Conservation (phyloP, 2,888 invertebrate genomes). For the Fragum whitleyi region DNA sequence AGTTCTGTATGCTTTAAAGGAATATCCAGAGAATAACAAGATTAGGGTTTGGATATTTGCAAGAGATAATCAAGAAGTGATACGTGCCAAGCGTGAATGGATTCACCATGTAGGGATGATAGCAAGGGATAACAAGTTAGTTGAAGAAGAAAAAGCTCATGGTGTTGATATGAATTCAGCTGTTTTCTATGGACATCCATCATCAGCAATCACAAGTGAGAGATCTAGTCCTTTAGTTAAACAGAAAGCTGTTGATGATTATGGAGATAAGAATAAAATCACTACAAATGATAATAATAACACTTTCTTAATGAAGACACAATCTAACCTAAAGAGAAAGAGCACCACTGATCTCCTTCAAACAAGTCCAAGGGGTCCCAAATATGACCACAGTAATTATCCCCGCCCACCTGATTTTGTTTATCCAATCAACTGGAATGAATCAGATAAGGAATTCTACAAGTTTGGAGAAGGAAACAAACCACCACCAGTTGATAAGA, state of each 20-base stretch:
- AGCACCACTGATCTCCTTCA: neutral
- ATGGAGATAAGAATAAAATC: neutral
- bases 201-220: constrained; percentile 42
- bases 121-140: constrained; percentile 52
- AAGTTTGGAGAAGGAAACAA: neutral
- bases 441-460: constrained; percentile 21
- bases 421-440: constrained; percentile 41
- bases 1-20: constrained; percentile 61
- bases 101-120: constrained; percentile 54
- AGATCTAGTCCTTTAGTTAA: constrained; percentile 12
- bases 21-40: constrained; percentile 47
- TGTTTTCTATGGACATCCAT: constrained; percentile 44
- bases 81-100: constrained; percentile 58
- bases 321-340: constrained; percentile 2
- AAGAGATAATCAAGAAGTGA: constrained; percentile 49
- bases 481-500: neutral
- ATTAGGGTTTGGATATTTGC: constrained; percentile 61
- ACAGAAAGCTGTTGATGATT: neutral
- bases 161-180: constrained; percentile 40
- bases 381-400: constrained; percentile 54
- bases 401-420: constrained; percentile 55
- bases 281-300: neutral
- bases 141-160: constrained; percentile 3
- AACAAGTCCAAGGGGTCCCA: constrained; percentile 24
- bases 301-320: neutral